Conservation (phyloP, 2,113 vertebrate species). For the Salminus brasiliensis region DNA sequence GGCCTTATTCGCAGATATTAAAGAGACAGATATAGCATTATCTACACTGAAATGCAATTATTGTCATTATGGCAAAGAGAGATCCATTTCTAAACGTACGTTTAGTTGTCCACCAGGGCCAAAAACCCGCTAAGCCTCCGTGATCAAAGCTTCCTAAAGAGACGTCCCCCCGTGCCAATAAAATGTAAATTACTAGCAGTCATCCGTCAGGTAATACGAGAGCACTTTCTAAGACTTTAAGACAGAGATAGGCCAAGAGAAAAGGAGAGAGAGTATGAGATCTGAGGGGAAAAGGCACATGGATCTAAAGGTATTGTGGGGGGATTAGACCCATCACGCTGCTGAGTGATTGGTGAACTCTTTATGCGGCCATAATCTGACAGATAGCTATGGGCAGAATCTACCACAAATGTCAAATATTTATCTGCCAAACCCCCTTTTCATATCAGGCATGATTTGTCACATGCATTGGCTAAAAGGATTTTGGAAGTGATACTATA, state of each 20-base stretch:
- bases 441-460: slow-evolving; percentile 13
- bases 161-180: slow-evolving; percentile 1
- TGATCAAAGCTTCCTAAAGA: slow-evolving; percentile 25
- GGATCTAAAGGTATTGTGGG: slow-evolving; percentile 38
- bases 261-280: slow-evolving; percentile 30
- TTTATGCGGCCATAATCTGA: slow-evolving; percentile 42
- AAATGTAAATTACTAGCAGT: slow-evolving; percentile 8
- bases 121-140: not conserved
- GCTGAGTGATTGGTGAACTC: slow-evolving; percentile 44
- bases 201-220: slow-evolving; percentile 27
- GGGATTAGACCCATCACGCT: slow-evolving; percentile 42
- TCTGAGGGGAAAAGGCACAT: slow-evolving; percentile 24
- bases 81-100: not conserved
- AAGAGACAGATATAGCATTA: not conserved
- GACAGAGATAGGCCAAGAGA: slow-evolving; percentile 19
- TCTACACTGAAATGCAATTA: not conserved
- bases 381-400: slow-evolving; percentile 39
- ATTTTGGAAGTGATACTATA: too few species aligned
- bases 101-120: not conserved
- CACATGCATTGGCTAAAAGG: too few species aligned
- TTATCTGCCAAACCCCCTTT: slow-evolving; percentile 36
- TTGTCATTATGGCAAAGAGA: not conserved
- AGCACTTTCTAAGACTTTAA: slow-evolving; percentile 21
- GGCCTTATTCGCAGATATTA: not conserved
- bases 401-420: slow-evolving; percentile 18